These are phyloP conservation scores for Drosophila subsilvestris DNA, from an alignment of 2,888 invertebrate species.

Conservation along the genomic window DNA sequence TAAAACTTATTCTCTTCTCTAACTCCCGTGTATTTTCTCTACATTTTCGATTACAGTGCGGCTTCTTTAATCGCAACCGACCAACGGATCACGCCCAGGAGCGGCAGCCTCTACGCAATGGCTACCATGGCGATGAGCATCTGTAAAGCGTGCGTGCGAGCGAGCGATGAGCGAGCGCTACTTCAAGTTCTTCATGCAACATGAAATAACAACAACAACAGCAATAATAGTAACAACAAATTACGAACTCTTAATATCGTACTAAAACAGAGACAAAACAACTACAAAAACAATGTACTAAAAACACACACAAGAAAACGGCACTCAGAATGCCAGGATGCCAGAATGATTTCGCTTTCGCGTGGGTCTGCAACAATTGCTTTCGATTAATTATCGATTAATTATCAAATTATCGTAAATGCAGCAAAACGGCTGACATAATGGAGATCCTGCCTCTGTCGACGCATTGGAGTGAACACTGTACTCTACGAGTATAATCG, in stretches of 20 bases:
- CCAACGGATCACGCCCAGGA: conserved; percentile 91
- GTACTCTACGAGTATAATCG: not conserved
- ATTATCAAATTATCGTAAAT: too few relatives aligned
- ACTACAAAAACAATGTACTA: conserved; percentile 44
- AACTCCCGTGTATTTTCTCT: too few relatives aligned
- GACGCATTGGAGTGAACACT: conserved; percentile 30
- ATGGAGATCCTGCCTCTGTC: too few relatives aligned
- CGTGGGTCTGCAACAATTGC: not conserved
- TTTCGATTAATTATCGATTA: conserved; percentile 13
- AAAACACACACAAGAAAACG: conserved; percentile 32
- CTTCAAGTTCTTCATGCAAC: not conserved
- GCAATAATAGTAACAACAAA: conserved; percentile 20
- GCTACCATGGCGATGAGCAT: conserved; percentile 90
- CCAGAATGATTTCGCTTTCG: not conserved
- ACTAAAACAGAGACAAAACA: conserved; percentile 62
- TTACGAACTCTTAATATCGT: conserved; percentile 68
- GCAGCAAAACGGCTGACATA: conserved; percentile 13
- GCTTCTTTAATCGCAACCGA: conserved; percentile 96
- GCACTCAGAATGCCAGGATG: too few relatives aligned
- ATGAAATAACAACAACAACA: not conserved
- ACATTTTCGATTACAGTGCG: conserved; percentile 87
- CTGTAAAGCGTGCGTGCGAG: conserved; percentile 85
- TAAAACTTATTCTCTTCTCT: not conserved
- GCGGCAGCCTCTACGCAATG: conserved; percentile 92
- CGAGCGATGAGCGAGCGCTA: not conserved